Conservation (phyloP, 1,140 invertebrate species). For the Drosophila tsacasi region DNA sequence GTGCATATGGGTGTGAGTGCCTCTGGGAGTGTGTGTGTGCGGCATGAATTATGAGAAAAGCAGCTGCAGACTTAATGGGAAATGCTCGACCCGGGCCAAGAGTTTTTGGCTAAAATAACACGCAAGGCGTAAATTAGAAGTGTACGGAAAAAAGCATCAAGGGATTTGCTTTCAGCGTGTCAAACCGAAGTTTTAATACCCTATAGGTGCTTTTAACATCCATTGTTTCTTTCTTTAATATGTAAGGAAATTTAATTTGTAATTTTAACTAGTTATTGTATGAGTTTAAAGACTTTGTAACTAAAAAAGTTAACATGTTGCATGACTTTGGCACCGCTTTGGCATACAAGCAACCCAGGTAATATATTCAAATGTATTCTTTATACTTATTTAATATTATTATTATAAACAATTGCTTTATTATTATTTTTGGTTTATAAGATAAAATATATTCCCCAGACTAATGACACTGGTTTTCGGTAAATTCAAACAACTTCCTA, state of each 20-base stretch:
- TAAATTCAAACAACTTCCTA: not conserved
- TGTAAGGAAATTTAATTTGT: not conserved
- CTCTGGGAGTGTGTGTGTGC: conserved; percentile 31
- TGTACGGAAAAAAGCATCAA: conserved; percentile 19
- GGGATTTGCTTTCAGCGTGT: not conserved
- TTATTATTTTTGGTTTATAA: not conserved
- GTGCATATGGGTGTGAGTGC: conserved; percentile 5
- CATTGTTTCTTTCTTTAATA: no score
- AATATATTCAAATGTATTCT: no score
- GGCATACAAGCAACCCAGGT: no score
- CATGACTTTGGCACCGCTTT: not conserved
- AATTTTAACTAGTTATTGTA: not conserved
- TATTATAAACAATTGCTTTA: not conserved
- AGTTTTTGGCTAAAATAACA: conserved; percentile 56
- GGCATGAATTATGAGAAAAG: conserved; percentile 77
- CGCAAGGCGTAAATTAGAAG: conserved; percentile 80
- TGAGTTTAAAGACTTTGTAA: not conserved
- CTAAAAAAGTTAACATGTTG: not conserved
- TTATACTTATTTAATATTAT: not conserved
- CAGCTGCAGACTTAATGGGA: conserved; percentile 83
- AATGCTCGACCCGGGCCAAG: conserved; percentile 52
- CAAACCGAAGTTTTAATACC: not conserved
- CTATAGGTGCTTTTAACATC: not conserved
- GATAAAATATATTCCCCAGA: not conserved
- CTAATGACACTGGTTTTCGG: not conserved